Percentiles rank a stretch among this genome's conserved stretches.
These are phyloP conservation scores for Tricholaema leucomelas DNA, from an alignment of 2,113 vertebrate genomes.

Conservation along the genomic window DNA sequence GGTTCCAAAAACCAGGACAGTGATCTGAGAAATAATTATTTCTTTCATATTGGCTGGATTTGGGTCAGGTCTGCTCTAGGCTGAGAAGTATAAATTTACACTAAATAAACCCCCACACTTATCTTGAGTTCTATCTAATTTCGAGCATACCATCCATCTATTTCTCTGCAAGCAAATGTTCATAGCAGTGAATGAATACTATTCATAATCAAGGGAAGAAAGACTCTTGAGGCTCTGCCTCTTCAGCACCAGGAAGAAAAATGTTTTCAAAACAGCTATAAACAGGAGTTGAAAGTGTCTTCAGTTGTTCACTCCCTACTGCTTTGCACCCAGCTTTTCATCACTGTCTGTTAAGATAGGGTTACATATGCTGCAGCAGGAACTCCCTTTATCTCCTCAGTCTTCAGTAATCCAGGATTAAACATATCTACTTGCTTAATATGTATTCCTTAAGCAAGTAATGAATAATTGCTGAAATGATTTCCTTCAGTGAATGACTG, in stretches of 20 bases:
- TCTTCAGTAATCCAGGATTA: constrained; percentile 36
- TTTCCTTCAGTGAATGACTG: not conserved
- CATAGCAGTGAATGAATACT: not conserved
- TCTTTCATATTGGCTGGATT: not conserved
- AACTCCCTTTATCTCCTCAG: not conserved
- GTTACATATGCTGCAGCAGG: not conserved
- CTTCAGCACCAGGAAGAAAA: constrained; percentile 39
- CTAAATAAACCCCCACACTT: not conserved
- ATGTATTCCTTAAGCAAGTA: not conserved
- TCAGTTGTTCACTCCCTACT: constrained; percentile 31
- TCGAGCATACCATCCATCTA: not conserved
- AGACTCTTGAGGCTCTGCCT: not conserved
- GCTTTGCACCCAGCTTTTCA: constrained; percentile 11
- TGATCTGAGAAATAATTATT: not conserved
- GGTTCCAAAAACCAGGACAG: not conserved
- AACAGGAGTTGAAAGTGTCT: constrained; percentile 28
- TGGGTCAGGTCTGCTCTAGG: not conserved
- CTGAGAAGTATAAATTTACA: not conserved
- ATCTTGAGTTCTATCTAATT: not conserved
- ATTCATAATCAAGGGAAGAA: constrained; percentile 18
- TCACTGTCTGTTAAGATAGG: not conserved
- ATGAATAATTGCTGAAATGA: not conserved
- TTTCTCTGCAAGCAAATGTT: constrained; percentile 10
- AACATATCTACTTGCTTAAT: constrained; percentile 16
- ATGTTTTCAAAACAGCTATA: constrained; percentile 53